Evolutionary conservation across 2,113 vertebrate genomes (phyloP).

Genomic region (Heterocephalus glaber): DNA sequence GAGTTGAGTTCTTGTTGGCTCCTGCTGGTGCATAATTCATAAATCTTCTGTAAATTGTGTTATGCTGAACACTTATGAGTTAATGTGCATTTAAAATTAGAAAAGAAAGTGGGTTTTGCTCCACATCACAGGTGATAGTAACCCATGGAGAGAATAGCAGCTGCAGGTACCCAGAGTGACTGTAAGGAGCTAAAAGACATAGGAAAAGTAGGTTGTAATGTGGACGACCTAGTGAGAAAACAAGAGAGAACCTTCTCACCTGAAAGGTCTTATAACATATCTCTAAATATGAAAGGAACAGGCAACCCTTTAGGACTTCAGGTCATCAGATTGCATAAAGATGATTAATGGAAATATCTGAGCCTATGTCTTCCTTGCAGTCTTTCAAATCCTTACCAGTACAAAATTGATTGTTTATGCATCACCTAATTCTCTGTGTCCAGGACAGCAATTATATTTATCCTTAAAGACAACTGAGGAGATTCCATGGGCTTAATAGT

Average conservation of each 20-base stretch:
- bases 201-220: background rate
- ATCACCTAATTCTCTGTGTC: background rate
- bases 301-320: background rate
- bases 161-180: background rate
- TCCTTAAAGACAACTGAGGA: background rate
- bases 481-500: background rate
- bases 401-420: background rate
- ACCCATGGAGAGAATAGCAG: background rate
- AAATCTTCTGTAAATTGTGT: constrained; percentile 19
- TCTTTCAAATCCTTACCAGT: background rate
- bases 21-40: background rate
- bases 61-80: background rate
- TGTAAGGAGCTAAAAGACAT: background rate
- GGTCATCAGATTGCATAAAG: background rate
- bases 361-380: background rate
- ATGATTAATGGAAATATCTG: background rate
- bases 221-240: background rate
- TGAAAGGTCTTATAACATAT: background rate
- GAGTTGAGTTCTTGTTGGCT: background rate
- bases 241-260: background rate
- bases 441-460: background rate
- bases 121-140: background rate
- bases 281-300: background rate
- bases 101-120: background rate
- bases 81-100: background rate